Base-by-base conservation (phyloP, 2,888 invertebrate genomes). In the Stegophylla sp. region DNA sequence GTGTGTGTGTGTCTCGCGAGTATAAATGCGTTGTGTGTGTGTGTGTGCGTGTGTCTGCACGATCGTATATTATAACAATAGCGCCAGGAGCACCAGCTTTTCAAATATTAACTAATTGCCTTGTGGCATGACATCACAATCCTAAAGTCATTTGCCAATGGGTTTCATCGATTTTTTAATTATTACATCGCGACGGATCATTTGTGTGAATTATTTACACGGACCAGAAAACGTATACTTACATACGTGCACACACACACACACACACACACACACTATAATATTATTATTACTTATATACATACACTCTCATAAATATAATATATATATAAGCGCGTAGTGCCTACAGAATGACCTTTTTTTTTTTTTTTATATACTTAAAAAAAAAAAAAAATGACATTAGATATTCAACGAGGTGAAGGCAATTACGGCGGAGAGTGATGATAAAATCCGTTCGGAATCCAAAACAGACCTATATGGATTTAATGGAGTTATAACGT, bases 101-200 rank as follows among this genome's bases (percentile, higher is more conserved):
- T 79, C 48, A 79, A 79, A 69, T 79, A 79, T 79, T 79, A 59
- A 79, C 69, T 71, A 79, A 79, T 79, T 79, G 51, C 69, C 79
- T 71, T 28, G 48, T 79, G 71, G 69, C 79, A 71, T 79, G 79
- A 79, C 79, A 71, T 71, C 61, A 53, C 75, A 64, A 75, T 75
- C 53, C 51, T 51, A 23, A 64, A 75, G 75, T 75, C 64, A 76
- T 76, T 66, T 34, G 53, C 64, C 64, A 66, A 53, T 66, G 64
- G 64, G 75, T 76, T 76, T 66, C 75, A 76, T 76, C 75, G 75
- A 76, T 76, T 76, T 76, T 76, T 76, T 76, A 76, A 76, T 76
- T 76, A 76, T 26, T 61, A 73, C 34, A 53, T 51, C 51, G 64
- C 41, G 3, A 17, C 53, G 64, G 64, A 75, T 75, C 41, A 64